Evolutionary conservation across 2,888 invertebrate species (phyloP), one percentile per base, ranked within the genome.

Genomic region (Lamellibrachia columna): DNA sequence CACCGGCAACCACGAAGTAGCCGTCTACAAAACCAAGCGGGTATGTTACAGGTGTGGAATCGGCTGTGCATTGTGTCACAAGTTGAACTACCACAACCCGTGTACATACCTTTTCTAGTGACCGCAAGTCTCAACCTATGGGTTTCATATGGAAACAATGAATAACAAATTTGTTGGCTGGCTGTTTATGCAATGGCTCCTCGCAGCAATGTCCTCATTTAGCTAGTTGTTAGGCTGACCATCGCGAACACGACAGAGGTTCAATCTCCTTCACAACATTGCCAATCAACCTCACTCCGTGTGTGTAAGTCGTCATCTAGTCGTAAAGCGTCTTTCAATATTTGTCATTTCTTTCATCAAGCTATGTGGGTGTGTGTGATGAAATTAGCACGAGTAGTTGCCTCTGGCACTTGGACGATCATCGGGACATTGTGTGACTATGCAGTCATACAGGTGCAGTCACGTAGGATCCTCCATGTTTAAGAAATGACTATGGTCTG

Each of bases 11-110:
- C 15, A 75, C 22, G 15, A 11, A 3, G 75, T 75, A 22, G 22
- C 75, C 75, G 75, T 75, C 75, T 75, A 75, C 75, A 75, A 75
- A 75, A 75, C 75, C 75, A 75, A 75, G 75, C 75, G 75, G 75
- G 75, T n/a, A 75, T 75, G 75, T 75, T 75, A 75, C 22, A 22
- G 3, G 22, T 22, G 22, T 75, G 22, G 75, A 75, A 75, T 75
- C 22, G 75, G 75, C n/a, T 75, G 1, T 75, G 75, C 75, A 75
- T 75, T 11, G 75, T 75, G 75, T 40, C 40, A 75, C 60, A 60
- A 15, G 60, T 75, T 22, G 75, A 60, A 60, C 15, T 15, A 75
- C 15, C 75, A 22, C 75, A n/a, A 75, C 2, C 75, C 15, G 40
- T 40, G 40, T 40, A 40, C n/a, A 75, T 55, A 9, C 55, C 9